Conservation (phyloP, 2,113 vertebrate genomes). For the Corythaeola cristata region DNA sequence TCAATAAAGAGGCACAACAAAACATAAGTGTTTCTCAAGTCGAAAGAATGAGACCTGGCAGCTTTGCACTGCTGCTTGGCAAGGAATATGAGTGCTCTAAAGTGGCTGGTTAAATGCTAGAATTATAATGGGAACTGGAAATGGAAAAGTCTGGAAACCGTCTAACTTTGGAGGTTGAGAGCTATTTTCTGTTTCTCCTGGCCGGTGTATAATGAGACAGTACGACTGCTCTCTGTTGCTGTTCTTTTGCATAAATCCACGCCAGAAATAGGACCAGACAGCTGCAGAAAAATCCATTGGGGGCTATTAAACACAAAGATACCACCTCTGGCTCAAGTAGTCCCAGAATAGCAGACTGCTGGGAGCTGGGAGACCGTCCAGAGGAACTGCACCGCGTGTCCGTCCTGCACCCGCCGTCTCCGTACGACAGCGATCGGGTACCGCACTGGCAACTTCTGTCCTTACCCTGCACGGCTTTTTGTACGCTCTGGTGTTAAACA, state of each 20-base stretch:
- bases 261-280: constrained; percentile 49
- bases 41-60: constrained; percentile 21
- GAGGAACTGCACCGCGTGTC: not conserved
- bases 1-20: constrained; percentile 13
- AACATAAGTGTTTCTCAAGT: not conserved
- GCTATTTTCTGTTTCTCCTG: constrained; percentile 27
- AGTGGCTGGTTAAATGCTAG: not conserved
- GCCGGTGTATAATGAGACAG: not conserved
- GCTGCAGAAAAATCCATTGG: constrained; percentile 42
- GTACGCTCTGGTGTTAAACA: not conserved
- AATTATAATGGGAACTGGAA: constrained; percentile 11
- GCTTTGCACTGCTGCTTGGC: not conserved
- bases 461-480: not conserved
- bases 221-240: not conserved
- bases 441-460: not conserved
- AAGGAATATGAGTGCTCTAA: not conserved
- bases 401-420: not conserved
- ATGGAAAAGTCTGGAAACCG: constrained; percentile 30
- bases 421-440: fast-evolving
- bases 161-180: not conserved
- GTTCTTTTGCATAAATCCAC: constrained; percentile 16
- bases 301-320: constrained; percentile 9
- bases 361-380: not conserved
- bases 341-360: not conserved
- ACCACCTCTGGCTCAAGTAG: not conserved